Evolutionary conservation across 2,888 invertebrate species (phyloP), one percentile per base, ranked within the genome.

Genomic region (Mythimna albipuncta): DNA sequence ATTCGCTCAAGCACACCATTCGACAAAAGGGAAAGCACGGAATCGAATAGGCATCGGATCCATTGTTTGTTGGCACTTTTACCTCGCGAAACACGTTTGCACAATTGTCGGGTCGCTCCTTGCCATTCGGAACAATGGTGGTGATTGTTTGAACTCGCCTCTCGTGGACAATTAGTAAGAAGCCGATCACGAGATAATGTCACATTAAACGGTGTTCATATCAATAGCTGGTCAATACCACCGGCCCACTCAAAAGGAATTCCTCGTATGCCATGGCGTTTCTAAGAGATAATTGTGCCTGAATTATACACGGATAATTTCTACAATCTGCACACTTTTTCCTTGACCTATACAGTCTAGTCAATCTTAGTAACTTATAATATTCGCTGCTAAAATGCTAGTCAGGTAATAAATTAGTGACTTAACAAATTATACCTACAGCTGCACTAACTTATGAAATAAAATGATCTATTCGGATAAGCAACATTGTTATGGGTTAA

Each of bases 1-100:
- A 89, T 90, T 88, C 87, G 88, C 88, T 87, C 85, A 88, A 91
- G 89, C 88, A 88, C 84, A 85, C 78, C 52, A 83, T 78, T 80
- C 72, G 84, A 88, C 88, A 91, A 91, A 94, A 94, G 92, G 92
- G 94, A 94, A 94, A 94, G 94, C 92, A 89, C 85, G 86, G 89
- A 91, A 93, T 93, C 90, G 90, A 93, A 91, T 90, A 90, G 89
- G 89, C 89, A 90, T 91, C 89, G 88, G 85, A 79, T 84, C 89
- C 86, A 94, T 95, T 95, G 94, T 95, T 92, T 91, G 90, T 78
- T 85, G 84, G 89, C 85, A 91, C 91, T 93, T 92, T 92, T 92
- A 91, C 93, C 88, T 88, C 90, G 91, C 88, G 89, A 90, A 91
- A 89, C 92, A 92, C 92, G 92, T 89, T 90, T 85, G 88, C 79